Percentiles rank a stretch among this genome's conserved stretches.
Evolutionary conservation across 1,140 invertebrate genomes (phyloP).

Genomic region (Lucilia cuprina): DNA sequence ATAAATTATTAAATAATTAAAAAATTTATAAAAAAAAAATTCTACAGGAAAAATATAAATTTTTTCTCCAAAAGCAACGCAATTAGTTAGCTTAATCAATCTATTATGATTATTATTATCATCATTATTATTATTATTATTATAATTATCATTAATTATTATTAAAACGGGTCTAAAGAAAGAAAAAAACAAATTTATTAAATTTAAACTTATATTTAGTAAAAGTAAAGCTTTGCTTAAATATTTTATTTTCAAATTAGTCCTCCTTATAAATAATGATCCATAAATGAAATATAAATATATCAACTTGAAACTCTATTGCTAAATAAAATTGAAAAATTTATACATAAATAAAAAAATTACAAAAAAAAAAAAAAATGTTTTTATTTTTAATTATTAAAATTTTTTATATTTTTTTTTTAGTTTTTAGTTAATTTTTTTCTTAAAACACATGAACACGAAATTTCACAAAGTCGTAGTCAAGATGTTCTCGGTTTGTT

Average conservation of each 20-base stretch:
- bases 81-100: slow-evolving; percentile 57
- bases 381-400: too few species aligned
- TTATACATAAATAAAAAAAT: background rate
- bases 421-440: too few species aligned
- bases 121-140: background rate
- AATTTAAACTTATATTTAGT: slow-evolving; percentile 37
- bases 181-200: slow-evolving; percentile 54
- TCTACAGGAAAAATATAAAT: background rate
- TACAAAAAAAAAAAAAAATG: too few species aligned
- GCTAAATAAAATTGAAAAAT: background rate
- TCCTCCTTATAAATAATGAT: too few species aligned
- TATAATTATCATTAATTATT: too few species aligned
- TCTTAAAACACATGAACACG: too few species aligned
- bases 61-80: slow-evolving; percentile 44
- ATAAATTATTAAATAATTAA: slow-evolving; percentile 43
- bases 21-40: background rate
- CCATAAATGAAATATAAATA: background rate
- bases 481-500: too few species aligned
- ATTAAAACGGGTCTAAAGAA: slow-evolving; percentile 38
- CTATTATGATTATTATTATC: slow-evolving; percentile 47
- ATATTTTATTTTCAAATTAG: background rate
- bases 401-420: too few species aligned
- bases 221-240: slow-evolving; percentile 39
- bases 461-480: too few species aligned
- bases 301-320: slow-evolving; percentile 20